phyloP scores from a whole-genome alignment of 1,140 invertebrate genomes.

The Drosophila biarmipes region DNA sequence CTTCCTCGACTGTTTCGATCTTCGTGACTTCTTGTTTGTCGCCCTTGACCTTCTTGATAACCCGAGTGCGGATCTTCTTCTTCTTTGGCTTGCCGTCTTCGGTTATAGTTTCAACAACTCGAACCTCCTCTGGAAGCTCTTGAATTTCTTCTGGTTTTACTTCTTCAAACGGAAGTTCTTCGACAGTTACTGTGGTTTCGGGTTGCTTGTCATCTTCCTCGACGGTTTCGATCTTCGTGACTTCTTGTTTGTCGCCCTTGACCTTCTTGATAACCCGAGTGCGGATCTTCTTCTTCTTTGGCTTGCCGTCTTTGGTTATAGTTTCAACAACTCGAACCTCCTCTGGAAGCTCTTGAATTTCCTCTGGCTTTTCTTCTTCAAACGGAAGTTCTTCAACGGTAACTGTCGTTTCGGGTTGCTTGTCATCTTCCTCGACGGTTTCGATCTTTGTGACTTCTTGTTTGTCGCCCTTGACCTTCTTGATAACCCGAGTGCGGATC shows the following conservation, averaged over 20 bases:
- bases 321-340: conserved; percentile 1
- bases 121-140: conserved; percentile 3
- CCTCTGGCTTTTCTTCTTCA: background rate
- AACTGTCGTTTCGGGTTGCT: conserved; percentile 2
- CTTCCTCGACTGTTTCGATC: background rate
- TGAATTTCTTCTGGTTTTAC: background rate
- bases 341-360: conserved; percentile 1
- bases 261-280: conserved; percentile 5
- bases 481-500: conserved; percentile 3
- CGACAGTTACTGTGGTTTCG: background rate
- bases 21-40: conserved; percentile 4
- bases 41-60: conserved; percentile 8
- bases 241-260: conserved; percentile 7
- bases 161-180: background rate
- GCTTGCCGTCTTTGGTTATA: background rate
- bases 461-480: conserved; percentile 7
- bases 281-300: conserved; percentile 7
- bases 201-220: conserved; percentile 5
- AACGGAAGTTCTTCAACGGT: conserved; percentile 2
- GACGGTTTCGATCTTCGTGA: conserved; percentile 1
- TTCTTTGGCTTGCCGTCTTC: conserved; percentile 11
- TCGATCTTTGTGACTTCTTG: conserved; percentile 9
- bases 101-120: background rate
- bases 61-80: conserved; percentile 12
- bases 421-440: conserved; percentile 4